phyloP scores from a whole-genome alignment of 2,797 vertebrate species.

The Brotula barbata region DNA sequence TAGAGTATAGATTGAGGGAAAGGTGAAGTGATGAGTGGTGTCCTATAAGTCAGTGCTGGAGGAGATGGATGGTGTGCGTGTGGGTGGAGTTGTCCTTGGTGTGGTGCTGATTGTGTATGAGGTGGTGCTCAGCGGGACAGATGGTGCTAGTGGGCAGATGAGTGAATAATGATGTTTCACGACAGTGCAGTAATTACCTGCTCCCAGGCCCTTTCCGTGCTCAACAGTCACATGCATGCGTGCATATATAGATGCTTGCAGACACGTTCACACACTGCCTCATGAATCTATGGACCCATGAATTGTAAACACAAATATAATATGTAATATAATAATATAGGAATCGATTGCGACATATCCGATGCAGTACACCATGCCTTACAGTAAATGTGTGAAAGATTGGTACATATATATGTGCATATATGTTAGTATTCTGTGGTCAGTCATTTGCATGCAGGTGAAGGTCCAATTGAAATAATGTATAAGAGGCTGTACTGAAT shows the following conservation, averaged over 20 bases:
- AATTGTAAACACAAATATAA: slow-evolving; percentile 15
- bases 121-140: slow-evolving; percentile 76
- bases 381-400: slow-evolving; percentile 9
- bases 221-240: slow-evolving; percentile 31
- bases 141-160: slow-evolving; percentile 78
- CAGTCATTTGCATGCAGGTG: slow-evolving; percentile 20
- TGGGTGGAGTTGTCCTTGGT: slow-evolving; percentile 76
- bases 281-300: slow-evolving; percentile 13
- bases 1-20: slow-evolving; percentile 52
- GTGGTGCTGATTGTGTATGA: slow-evolving; percentile 72
- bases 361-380: background rate
- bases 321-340: too few species aligned
- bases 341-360: slow-evolving; percentile 11
- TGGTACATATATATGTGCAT: slow-evolving; percentile 22
- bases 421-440: background rate
- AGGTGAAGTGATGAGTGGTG: slow-evolving; percentile 63
- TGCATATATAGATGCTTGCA: slow-evolving; percentile 32
- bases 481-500: too few species aligned
- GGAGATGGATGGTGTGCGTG: slow-evolving; percentile 61
- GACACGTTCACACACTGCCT: background rate
- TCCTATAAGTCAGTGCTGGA: slow-evolving; percentile 61
- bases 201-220: slow-evolving; percentile 51
- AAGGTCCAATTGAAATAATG: background rate
- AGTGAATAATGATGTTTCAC: slow-evolving; percentile 80
- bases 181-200: slow-evolving; percentile 74